Conservation (phyloP, 2,888 invertebrate species). For the Dermolepida albohirtum region DNA sequence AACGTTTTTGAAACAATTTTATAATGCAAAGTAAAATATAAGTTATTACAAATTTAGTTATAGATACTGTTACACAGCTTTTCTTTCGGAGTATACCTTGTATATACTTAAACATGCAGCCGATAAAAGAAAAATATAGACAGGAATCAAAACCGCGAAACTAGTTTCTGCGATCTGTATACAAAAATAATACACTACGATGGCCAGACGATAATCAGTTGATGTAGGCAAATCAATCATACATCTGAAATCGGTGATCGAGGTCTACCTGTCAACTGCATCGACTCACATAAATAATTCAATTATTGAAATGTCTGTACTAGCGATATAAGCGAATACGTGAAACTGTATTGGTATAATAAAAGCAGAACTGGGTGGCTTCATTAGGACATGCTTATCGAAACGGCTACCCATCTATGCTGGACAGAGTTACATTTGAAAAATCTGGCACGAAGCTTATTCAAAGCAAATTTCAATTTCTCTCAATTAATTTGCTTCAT, state of each 20-base stretch:
- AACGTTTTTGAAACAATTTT: too few relatives aligned
- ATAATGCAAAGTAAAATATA: too few relatives aligned
- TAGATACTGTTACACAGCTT: too few relatives aligned
- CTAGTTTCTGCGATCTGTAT: slow-evolving; percentile 15
- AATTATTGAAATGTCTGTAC: slow-evolving; percentile 63
- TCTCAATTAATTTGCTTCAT: too few relatives aligned
- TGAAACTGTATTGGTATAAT: slow-evolving; percentile 8
- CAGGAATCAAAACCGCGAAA: slow-evolving; percentile 23
- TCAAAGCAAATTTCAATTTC: too few relatives aligned
- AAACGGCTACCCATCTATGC: background rate
- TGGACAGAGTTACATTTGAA: background rate
- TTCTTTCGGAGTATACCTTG: too few relatives aligned
- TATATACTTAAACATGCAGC: background rate
- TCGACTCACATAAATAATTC: slow-evolving; percentile 62
- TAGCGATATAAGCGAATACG: slow-evolving; percentile 43
- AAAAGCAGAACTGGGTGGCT: slow-evolving; percentile 59
- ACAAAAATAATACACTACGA: slow-evolving; percentile 33
- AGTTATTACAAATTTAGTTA: too few relatives aligned
- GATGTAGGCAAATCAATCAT: slow-evolving; percentile 59
- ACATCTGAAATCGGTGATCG: slow-evolving; percentile 52
- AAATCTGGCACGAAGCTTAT: background rate
- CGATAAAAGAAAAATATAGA: slow-evolving; percentile 8
- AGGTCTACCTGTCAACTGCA: slow-evolving; percentile 50
- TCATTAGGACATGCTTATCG: slow-evolving; percentile 53
- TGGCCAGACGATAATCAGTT: slow-evolving; percentile 49